Conservation (phyloP, 2,113 vertebrate species). For the Mastomys natalensis region DNA sequence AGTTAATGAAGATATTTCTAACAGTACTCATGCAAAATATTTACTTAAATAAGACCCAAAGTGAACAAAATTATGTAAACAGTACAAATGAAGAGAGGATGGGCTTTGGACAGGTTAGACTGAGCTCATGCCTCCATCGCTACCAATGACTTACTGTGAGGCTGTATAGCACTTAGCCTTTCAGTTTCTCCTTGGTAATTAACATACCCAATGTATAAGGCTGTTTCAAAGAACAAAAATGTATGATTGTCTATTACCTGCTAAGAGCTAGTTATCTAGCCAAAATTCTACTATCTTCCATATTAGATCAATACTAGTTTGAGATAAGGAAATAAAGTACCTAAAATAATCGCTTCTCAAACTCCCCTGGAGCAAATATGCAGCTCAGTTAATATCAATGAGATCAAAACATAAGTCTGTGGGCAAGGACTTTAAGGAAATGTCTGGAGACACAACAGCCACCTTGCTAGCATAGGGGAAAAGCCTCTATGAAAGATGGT, state of each 20-base stretch:
- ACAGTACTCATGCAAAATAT: constrained; percentile 49
- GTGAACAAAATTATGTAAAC: constrained; percentile 1
- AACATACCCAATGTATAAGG: not conserved
- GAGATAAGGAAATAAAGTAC: not conserved
- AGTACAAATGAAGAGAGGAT: not conserved
- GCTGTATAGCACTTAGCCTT: not conserved
- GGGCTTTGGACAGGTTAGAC: not conserved
- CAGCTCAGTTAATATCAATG: not conserved
- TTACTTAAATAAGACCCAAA: constrained; percentile 52
- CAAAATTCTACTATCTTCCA: constrained; percentile 36
- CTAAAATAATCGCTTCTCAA: constrained; percentile 49
- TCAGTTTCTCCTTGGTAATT: not conserved
- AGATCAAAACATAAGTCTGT: constrained; percentile 17
- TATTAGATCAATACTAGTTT: constrained; percentile 39
- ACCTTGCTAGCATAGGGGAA: not conserved
- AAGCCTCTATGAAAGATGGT: constrained; percentile 20
- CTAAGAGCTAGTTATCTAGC: not conserved
- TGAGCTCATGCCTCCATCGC: not conserved
- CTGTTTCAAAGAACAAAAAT: constrained; percentile 46
- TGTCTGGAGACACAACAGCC: not conserved
- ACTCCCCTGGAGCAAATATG: not conserved
- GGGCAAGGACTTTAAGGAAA: constrained; percentile 28
- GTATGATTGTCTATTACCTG: not conserved
- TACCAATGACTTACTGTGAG: not conserved
- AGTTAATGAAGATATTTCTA: constrained; percentile 57